These are phyloP conservation scores for Cephus pygmeus DNA, from an alignment of 2,888 invertebrate species.

Conservation along the genomic window DNA sequence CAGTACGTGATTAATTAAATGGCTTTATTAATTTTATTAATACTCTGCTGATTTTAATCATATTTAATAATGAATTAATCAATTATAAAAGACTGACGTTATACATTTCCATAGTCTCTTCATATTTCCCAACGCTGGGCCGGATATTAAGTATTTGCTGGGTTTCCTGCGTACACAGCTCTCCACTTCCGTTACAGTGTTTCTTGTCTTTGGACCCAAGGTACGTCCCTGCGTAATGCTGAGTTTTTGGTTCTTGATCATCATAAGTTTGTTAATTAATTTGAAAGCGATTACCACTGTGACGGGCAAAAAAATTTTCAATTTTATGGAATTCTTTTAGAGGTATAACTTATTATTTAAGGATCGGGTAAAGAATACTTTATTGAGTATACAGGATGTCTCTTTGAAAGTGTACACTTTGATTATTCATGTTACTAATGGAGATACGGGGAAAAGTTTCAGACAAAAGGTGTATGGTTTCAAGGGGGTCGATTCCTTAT, in stretches of 20 bases:
- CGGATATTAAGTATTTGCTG: conserved; percentile 91
- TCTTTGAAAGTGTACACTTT: too few species aligned
- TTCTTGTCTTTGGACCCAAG: conserved; percentile 87
- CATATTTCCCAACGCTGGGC: conserved; percentile 87
- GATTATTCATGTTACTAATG: too few species aligned
- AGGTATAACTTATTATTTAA: too few species aligned
- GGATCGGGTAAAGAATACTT: too few species aligned
- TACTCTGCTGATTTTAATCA: neutral
- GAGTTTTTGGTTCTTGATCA: conserved; percentile 17
- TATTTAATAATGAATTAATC: neutral
- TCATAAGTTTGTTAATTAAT: neutral
- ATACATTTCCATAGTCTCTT: conserved; percentile 74
- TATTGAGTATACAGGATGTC: too few species aligned
- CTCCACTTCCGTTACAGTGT: conserved; percentile 89
- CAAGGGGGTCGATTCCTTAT: too few species aligned
- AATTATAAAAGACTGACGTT: neutral
- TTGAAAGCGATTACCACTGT: too few species aligned
- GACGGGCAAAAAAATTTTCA: too few species aligned
- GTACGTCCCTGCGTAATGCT: conserved; percentile 64
- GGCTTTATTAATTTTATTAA: conserved; percentile 6
- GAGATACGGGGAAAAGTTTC: too few species aligned
- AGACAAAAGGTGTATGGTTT: too few species aligned
- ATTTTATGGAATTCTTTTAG: too few species aligned
- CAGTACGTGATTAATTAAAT: conserved; percentile 77
- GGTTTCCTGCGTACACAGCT: conserved; percentile 93